A percentile compares a stretch with the other conserved stretches of the same genome.
Evolutionary conservation across 2,113 vertebrate species (phyloP).

Genomic region (Sorex fumeus): DNA sequence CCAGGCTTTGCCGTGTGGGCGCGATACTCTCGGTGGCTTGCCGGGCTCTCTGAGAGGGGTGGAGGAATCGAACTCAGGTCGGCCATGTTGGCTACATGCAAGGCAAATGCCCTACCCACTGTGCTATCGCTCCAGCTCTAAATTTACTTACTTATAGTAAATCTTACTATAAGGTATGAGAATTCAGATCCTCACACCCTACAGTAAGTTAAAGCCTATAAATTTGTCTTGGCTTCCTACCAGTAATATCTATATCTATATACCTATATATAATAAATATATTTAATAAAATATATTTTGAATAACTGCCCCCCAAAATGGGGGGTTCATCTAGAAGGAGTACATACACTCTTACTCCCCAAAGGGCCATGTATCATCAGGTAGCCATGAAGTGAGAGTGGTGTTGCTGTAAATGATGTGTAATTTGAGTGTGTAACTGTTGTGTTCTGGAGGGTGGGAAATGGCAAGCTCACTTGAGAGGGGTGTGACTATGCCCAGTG

Average conservation of each 20-base stretch:
- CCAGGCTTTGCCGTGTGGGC: too few species aligned
- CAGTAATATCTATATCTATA: not conserved
- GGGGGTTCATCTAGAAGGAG: slow-evolving; percentile 71
- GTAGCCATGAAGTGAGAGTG: slow-evolving; percentile 61
- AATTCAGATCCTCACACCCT: not conserved
- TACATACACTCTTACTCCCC: slow-evolving; percentile 68
- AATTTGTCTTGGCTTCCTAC: not conserved
- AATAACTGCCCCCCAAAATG: too few species aligned
- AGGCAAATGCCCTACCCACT: too few species aligned
- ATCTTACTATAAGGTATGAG: too few species aligned
- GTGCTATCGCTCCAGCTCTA: too few species aligned
- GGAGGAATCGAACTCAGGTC: too few species aligned
- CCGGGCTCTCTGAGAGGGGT: too few species aligned
- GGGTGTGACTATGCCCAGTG: not conserved
- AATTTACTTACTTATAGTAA: too few species aligned
- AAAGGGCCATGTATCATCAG: slow-evolving; percentile 27
- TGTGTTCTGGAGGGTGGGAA: slow-evolving; percentile 54
- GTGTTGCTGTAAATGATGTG: slow-evolving; percentile 65
- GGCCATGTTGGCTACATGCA: too few species aligned
- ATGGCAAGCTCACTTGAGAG: slow-evolving; percentile 61
- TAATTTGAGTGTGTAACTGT: not conserved
- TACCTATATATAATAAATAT: too few species aligned
- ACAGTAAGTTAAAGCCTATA: not conserved
- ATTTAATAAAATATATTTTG: too few species aligned
- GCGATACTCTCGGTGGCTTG: too few species aligned